Evolutionary conservation across 2,888 invertebrate genomes (phyloP).

Genomic region (Drosophila peninsularis): DNA sequence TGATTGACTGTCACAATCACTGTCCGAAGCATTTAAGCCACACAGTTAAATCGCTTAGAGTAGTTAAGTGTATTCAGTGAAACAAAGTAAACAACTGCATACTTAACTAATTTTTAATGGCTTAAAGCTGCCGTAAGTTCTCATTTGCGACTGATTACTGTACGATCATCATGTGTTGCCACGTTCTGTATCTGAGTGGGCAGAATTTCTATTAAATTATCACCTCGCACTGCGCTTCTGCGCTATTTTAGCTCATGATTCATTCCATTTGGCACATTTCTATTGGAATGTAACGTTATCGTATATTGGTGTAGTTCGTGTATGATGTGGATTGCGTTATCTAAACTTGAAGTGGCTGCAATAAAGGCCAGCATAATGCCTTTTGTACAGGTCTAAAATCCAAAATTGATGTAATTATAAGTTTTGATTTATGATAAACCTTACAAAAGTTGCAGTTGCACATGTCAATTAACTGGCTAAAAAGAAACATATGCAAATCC

Average conservation of each 20-base stretch:
- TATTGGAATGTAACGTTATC: slow-evolving; percentile 43
- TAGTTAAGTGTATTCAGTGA: not conserved
- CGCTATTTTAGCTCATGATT: slow-evolving; percentile 24
- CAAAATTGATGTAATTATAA: not conserved
- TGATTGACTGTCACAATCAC: not conserved
- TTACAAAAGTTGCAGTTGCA: slow-evolving; percentile 5
- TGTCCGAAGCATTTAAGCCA: not conserved
- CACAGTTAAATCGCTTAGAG: not conserved
- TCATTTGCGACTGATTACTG: not conserved
- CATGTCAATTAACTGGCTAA: slow-evolving; percentile 35
- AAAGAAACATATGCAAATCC: slow-evolving; percentile 28
- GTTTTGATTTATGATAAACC: slow-evolving; percentile 3
- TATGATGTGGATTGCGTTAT: slow-evolving; percentile 43
- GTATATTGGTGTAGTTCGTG: slow-evolving; percentile 5
- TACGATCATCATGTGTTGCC: not conserved
- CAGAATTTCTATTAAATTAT: slow-evolving; percentile 32
- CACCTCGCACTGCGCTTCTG: slow-evolving; percentile 13
- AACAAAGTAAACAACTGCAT: not conserved
- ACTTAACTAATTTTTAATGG: not conserved
- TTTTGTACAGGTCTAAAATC: not conserved
- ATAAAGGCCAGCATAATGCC: not conserved
- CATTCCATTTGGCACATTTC: slow-evolving; percentile 36
- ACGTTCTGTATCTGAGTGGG: slow-evolving; percentile 16
- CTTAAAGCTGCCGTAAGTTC: not conserved
- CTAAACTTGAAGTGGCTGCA: slow-evolving; percentile 18